Conservation (phyloP, 2,888 invertebrate species). For the Seira musarum region DNA sequence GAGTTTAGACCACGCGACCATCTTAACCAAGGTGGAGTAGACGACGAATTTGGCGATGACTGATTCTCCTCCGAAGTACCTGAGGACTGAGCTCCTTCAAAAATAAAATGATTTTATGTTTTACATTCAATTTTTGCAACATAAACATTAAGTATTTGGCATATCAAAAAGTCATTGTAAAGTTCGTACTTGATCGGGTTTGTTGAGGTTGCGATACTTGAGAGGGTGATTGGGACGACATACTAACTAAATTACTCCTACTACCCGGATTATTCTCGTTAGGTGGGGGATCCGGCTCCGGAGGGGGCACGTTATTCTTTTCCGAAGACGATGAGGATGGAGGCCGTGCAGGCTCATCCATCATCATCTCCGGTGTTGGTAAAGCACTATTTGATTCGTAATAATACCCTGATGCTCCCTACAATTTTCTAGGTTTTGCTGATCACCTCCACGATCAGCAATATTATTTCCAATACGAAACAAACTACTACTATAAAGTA, state of each 20-base stretch:
- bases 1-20: slow-evolving; percentile 91
- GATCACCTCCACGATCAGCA: slow-evolving; percentile 31
- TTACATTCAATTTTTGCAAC: background rate
- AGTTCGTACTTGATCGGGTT: slow-evolving; percentile 36
- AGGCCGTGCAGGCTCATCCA: slow-evolving; percentile 55
- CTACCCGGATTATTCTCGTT: too few relatives aligned
- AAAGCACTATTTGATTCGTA: slow-evolving; percentile 12
- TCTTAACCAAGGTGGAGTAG: slow-evolving; percentile 82
- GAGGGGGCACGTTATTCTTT: slow-evolving; percentile 48
- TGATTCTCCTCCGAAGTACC: slow-evolving; percentile 47
- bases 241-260: slow-evolving; percentile 35
- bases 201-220: slow-evolving; percentile 35
- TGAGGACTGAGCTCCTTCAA: slow-evolving; percentile 46
- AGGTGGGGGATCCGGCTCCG: slow-evolving; percentile 51
- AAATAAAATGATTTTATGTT: background rate
- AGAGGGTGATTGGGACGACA: slow-evolving; percentile 25
- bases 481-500: background rate
- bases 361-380: slow-evolving; percentile 46
- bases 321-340: slow-evolving; percentile 52
- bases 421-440: background rate
- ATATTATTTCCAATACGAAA: too few relatives aligned
- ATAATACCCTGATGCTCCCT: slow-evolving; percentile 18
- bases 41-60: slow-evolving; percentile 56
- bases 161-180: background rate
- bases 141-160: background rate